Base-by-base conservation (phyloP, 2,888 invertebrate genomes). In the Dryococelus australis region DNA sequence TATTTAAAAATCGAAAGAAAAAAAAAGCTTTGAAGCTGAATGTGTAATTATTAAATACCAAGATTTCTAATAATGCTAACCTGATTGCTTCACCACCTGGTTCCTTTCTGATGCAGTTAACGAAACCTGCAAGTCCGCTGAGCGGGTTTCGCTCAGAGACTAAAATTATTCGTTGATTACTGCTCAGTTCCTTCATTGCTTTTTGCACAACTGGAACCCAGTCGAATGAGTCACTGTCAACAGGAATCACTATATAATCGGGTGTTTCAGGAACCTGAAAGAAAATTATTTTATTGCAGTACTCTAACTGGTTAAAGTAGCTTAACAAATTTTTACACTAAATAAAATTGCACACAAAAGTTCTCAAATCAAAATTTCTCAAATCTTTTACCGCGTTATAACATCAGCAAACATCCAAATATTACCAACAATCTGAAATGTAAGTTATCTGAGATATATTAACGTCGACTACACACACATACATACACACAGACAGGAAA, bases 101-200 rank as follows among this genome's bases (percentile, higher is more conserved):
- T 91, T 98, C 98, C 90, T 94, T 96, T 88, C 96, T 94, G 47
- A 99, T 92, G 92, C 98, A 98, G 90, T 98, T 98, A 0, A 97
- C 95, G 87, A 99, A 92, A n/a, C 99, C 99, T 35, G 98, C 91
- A 0, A 98, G 93, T 24, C 99, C 99, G 91, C 94, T 97, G 12
- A 95, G 93, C 3, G 94, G 93, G 87, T 96, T 95, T 89, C 95
- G 94, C 91, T 96, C 94, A 0, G 95, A 93, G 27, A 96, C 94
- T 0, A 98, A 91, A 0, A 96, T 93, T 0, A 96, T 92, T 90
- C 94, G 94, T 24, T 93, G 92, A 0, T 92, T 92, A 51, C 92
- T 43, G 24, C 65, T 85, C 9, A 87, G 13, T 24, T 88, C 88
- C 86, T 20, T 85, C 87, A 79, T 79, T 94, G 89, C 12, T 91